phyloP scores from a whole-genome alignment of 2,113 vertebrate genomes.

The Sylvietta virens region DNA sequence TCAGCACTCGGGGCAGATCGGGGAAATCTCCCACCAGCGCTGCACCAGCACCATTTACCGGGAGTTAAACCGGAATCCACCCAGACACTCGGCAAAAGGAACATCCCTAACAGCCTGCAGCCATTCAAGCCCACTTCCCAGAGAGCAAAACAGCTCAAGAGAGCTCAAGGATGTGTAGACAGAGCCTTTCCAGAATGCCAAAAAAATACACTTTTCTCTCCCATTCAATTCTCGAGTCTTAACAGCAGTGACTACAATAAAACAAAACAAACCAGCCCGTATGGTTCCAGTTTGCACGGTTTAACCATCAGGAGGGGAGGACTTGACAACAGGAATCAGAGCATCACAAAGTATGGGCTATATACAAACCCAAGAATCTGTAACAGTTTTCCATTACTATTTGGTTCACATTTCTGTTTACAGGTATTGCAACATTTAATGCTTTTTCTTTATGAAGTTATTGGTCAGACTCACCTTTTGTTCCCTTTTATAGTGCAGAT shows the following conservation, averaged over 20 bases:
- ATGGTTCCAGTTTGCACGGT: background rate
- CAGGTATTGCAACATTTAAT: background rate
- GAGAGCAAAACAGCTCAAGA: background rate
- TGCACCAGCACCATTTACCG: background rate
- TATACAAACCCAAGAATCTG: background rate
- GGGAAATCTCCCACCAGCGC: background rate
- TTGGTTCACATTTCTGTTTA: background rate
- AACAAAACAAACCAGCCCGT: background rate
- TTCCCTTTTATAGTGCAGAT: background rate
- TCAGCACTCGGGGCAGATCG: background rate
- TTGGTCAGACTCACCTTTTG: background rate
- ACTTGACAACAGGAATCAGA: background rate
- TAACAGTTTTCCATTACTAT: background rate
- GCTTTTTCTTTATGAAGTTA: background rate
- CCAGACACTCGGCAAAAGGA: background rate
- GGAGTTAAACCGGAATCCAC: no score
- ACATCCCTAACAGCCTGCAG: background rate
- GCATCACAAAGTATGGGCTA: background rate
- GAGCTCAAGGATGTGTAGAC: fast-evolving
- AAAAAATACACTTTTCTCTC: background rate
- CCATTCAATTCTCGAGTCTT: background rate
- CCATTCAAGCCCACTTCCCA: background rate
- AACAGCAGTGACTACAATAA: background rate
- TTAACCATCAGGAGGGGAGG: background rate
- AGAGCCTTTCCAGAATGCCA: background rate